Evolutionary conservation across 2,797 vertebrate genomes (phyloP), one percentile per base, ranked within the genome.

Genomic region (Sebastes kiyomatsui): DNA sequence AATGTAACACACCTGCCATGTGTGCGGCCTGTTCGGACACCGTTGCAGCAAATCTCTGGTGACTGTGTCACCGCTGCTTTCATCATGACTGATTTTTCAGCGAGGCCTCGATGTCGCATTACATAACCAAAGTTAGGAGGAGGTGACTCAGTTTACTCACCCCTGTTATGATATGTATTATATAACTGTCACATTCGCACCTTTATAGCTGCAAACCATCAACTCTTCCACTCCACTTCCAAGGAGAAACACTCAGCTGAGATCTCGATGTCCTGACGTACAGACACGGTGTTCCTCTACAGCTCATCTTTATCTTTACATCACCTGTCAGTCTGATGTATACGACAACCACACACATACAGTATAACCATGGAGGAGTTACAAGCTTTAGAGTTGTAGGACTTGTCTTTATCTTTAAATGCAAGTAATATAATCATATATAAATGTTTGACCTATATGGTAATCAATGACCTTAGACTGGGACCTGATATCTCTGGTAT

Each of bases 111-210:
- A n/a, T 62, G 30, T 32, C 6, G 11, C 20, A 13, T 91, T 88
- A 83, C 13, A 12, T 81, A 89, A 91, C 76, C 72, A 82, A 75
- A 56, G 64, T 60, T 72, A 67, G 32, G 77, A 70, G 46, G 52
- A 77, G 64, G 66, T 82, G 79, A 88, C 72, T 75, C 55, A 70
- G 68, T 78, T 79, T 77, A 77, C 65, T 85, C 82, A 73, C 33
- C 75, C 72, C 54, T 66, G 35, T 84, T 74, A 28, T 59, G 71
- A 82, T 81, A 76, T 54, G 7, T 72, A 58, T 90, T 88, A 89
- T 70, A 9, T 82, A 92, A 90, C 78, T 52, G 25, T 82, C 74
- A 81, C 58, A 38, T 77, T 76, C 11, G 16, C 80, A 80, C 82
- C 84, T 90, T 82, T 46, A 58, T 75, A 65, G 67, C 78, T 84